These are phyloP conservation scores for Dioctria rufipes DNA, from an alignment of 2,888 invertebrate species.

Conservation along the genomic window DNA sequence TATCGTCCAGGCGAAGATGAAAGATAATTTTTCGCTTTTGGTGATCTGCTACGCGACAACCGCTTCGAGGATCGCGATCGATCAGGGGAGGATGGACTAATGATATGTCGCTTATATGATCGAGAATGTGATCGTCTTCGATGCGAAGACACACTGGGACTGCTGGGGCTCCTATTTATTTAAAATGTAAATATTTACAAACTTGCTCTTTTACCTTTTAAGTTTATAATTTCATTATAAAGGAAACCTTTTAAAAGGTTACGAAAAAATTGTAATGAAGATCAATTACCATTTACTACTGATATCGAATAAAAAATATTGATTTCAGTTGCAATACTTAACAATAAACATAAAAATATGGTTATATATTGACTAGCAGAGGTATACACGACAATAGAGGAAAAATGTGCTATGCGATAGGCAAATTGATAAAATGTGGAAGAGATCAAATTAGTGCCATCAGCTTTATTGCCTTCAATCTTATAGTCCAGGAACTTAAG, in stretches of 20 bases:
- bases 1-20: conserved; percentile 64
- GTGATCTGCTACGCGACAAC: conserved; percentile 68
- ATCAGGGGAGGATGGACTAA: conserved; percentile 70
- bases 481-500: too few relatives aligned
- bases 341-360: too few relatives aligned
- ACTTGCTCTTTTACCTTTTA: neutral
- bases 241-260: conserved; percentile 2
- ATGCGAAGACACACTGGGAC: conserved; percentile 57
- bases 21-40: conserved; percentile 64
- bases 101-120: conserved; percentile 67
- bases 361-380: too few relatives aligned
- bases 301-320: too few relatives aligned
- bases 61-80: conserved; percentile 71
- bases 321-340: too few relatives aligned
- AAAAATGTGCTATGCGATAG: too few relatives aligned
- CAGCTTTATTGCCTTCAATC: too few relatives aligned
- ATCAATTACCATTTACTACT: too few relatives aligned
- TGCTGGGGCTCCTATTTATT: conserved; percentile 66
- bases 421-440: too few relatives aligned
- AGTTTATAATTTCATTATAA: neutral
- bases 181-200: neutral
- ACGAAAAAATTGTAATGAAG: too few relatives aligned
- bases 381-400: too few relatives aligned
- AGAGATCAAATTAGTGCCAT: too few relatives aligned
- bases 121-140: conserved; percentile 67